Evolutionary conservation across 2,797 vertebrate genomes (phyloP).

Genomic region (Anabacerthia variegaticeps): DNA sequence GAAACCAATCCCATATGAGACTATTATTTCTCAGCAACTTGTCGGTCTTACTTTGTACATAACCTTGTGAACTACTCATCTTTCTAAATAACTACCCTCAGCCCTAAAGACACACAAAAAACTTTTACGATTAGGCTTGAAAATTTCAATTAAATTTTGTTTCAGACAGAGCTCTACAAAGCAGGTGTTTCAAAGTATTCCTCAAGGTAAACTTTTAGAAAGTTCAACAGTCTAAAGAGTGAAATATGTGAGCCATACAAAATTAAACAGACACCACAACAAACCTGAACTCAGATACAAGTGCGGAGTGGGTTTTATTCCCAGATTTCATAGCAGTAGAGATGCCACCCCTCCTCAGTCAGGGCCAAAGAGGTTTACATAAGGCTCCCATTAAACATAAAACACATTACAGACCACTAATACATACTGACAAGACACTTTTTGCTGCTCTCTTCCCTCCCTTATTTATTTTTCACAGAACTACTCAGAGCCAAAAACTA

Average conservation of each 20-base stretch:
- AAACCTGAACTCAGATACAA: neutral
- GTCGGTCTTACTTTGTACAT: conserved; percentile 57
- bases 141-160: conserved; percentile 66
- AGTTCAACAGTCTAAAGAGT: conserved; percentile 18
- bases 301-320: neutral
- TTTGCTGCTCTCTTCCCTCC: neutral
- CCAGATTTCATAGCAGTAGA: neutral
- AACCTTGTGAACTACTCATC: conserved; percentile 50
- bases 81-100: conserved; percentile 13
- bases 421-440: neutral
- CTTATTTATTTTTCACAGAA: neutral
- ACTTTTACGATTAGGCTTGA: conserved; percentile 35
- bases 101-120: neutral
- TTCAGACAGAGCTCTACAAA: conserved; percentile 8
- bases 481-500: neutral
- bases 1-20: conserved; percentile 42
- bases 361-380: neutral
- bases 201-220: conserved; percentile 34
- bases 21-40: conserved; percentile 64
- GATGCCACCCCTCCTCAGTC: neutral
- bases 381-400: neutral
- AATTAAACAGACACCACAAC: neutral
- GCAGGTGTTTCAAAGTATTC: conserved; percentile 30
- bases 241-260: neutral
- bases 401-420: neutral